Base-by-base conservation (phyloP, 92 coral and sea anemone species). In the Umimayanthus kanabou region DNA sequence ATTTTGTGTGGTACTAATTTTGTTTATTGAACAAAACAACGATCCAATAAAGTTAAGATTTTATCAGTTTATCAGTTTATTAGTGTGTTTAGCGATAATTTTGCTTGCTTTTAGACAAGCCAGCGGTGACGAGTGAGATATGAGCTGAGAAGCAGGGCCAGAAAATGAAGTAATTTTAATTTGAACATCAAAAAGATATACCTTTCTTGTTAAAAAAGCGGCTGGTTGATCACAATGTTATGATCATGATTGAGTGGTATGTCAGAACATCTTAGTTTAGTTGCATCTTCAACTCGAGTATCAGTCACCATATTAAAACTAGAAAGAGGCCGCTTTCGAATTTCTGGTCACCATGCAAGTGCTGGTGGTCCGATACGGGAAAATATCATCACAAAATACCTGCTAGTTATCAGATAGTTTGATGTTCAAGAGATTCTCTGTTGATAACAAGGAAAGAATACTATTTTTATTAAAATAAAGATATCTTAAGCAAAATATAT, bases 31-130 rank as follows among this genome's bases (percentile, higher is more conserved):
- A 80, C 20, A 80, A 80, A 40, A 80, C 84, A 80, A 58, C 69
- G 28, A 78, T 78, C 81, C 47, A 26, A 80, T 80, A 53, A 53
- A 53, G 58, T 53, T 30, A 57, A 80, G 84, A 80, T 80, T 55
- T 55, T 80, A 80, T 80, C 84, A 67, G 49, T 55, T 55, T 80
- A 80, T 80, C 84, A 67, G 49, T 28, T 53, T 57, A 67, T n/a
- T 29, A 33, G 69, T 22, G 15, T 61, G 69, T 61, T 26, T 61
- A 61, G 69, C 26, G 69, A 61, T 23, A 61, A 7, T 61, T 61
- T 61, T 61, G 22, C 26, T 61, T 61, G n/a, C 69, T 61, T 6
- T 20, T 4, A 13, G 22, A 13, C 9, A 6, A 61, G 26, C 69
- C 6, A 61, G 69, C 20, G 11, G 16, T 61, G 69, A 61, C 69